phyloP scores from a whole-genome alignment of 2,113 vertebrate species.

The Cyanoramphus novaezelandiae region DNA sequence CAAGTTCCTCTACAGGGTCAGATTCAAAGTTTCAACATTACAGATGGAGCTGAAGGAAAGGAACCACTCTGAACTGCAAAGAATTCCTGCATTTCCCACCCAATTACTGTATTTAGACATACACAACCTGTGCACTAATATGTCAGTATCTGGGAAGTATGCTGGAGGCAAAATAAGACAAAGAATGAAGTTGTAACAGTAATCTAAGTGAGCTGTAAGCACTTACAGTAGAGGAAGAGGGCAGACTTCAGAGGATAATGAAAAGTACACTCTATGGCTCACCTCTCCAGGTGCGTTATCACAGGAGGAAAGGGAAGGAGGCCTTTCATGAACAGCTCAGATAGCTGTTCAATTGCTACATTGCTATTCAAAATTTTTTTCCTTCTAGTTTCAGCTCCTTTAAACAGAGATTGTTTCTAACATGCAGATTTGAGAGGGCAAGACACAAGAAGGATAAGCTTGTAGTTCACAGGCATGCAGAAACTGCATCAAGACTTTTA shows the following conservation, averaged over 20 bases:
- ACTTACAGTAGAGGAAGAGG: neutral
- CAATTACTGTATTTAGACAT: neutral
- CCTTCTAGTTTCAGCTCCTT: neutral
- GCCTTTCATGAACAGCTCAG: neutral
- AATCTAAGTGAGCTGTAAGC: neutral
- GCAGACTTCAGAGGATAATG: neutral
- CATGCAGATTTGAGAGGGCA: neutral
- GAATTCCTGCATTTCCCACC: neutral
- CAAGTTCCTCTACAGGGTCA: neutral
- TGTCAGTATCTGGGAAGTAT: neutral
- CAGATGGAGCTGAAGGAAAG: neutral
- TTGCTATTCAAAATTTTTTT: neutral
- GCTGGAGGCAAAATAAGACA: neutral
- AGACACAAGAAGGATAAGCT: neutral
- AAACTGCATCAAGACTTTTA: neutral
- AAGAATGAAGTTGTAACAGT: neutral
- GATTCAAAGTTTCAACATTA: neutral
- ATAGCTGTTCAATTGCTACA: neutral
- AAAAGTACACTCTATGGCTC: neutral
- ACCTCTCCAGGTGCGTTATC: neutral
- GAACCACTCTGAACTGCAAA: neutral
- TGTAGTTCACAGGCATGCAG: neutral
- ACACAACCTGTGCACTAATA: neutral
- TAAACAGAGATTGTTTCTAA: neutral
- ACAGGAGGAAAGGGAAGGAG: neutral